These are phyloP conservation scores for Paradoxurus hermaphroditus DNA, from an alignment of 2,113 vertebrate genomes.

Conservation along the genomic window DNA sequence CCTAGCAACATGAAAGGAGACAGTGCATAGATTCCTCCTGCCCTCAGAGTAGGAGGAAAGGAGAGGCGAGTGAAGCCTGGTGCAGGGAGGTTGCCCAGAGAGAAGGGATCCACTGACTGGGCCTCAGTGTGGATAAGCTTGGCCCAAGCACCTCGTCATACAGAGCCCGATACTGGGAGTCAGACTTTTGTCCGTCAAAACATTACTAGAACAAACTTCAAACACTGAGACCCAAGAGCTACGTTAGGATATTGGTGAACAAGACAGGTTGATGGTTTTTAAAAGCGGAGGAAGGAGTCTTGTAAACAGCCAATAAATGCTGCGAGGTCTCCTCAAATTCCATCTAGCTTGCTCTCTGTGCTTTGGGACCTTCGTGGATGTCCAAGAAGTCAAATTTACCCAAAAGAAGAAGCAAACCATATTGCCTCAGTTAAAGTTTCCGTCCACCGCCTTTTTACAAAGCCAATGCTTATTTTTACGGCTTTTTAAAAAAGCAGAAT, in stretches of 20 bases:
- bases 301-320: not conserved
- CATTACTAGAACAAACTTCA: not conserved
- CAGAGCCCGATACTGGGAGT: not conserved
- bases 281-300: not conserved
- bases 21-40: not conserved
- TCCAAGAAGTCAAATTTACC: not conserved
- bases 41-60: not conserved
- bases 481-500: not conserved
- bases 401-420: not conserved
- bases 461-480: not conserved
- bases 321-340: not conserved
- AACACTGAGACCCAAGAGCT: not conserved
- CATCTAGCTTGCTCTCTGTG: not conserved
- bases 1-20: not conserved
- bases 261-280: not conserved
- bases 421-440: not conserved
- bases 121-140: not conserved
- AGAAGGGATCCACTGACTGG: not conserved
- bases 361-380: not conserved
- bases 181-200: not conserved
- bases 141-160: not conserved
- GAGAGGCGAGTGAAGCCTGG: not conserved
- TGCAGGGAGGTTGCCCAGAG: not conserved
- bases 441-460: not conserved
- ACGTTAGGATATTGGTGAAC: not conserved